Evolutionary conservation across 2,888 invertebrate genomes (phyloP).

Genomic region (Geophilus truncorum): DNA sequence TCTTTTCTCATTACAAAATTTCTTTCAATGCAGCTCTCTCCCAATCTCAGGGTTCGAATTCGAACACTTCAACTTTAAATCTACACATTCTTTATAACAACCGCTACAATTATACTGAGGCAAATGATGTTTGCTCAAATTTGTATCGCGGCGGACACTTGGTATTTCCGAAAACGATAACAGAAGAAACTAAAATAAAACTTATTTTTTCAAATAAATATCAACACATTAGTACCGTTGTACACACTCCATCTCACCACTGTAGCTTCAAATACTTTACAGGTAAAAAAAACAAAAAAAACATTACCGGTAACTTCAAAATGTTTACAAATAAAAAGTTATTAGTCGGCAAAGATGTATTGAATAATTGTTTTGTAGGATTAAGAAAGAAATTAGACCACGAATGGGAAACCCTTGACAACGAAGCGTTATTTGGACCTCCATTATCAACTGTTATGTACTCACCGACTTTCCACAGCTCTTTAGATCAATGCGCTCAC

Average conservation of each 20-base stretch:
- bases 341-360: too few species aligned
- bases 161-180: not conserved
- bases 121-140: not conserved
- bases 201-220: not conserved
- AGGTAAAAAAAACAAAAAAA: too few species aligned
- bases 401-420: not conserved
- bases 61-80: not conserved
- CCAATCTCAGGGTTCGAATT: not conserved
- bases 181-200: not conserved
- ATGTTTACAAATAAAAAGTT: too few species aligned
- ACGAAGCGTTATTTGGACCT: not conserved
- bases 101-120: not conserved
- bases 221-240: not conserved
- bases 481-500: not conserved
- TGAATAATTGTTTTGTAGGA: not conserved
- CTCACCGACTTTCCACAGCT: not conserved
- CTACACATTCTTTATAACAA: not conserved
- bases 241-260: not conserved
- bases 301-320: too few species aligned
- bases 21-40: too few species aligned
- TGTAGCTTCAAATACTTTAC: not conserved
- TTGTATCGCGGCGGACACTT: not conserved
- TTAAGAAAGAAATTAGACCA: not conserved
- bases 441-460: not conserved
- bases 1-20: too few species aligned